Evolutionary conservation across 2,113 vertebrate genomes (phyloP).

Genomic region (Semnornis frantzii): DNA sequence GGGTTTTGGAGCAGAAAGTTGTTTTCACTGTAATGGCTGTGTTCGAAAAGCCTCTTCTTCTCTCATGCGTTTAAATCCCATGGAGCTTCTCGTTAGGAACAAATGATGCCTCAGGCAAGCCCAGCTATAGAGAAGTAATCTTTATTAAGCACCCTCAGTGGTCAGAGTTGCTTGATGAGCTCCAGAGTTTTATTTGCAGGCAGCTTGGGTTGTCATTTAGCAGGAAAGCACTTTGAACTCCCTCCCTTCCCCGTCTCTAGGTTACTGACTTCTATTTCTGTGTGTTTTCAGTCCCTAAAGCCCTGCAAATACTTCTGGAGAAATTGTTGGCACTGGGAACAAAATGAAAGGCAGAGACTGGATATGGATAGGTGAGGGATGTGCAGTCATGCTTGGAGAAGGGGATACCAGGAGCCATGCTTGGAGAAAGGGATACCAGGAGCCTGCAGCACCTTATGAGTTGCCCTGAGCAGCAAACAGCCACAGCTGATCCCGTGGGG

Average conservation of each 20-base stretch:
- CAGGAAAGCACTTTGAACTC: constrained; percentile 22
- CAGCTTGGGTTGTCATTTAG: neutral
- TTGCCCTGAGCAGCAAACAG: neutral
- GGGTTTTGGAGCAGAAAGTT: neutral
- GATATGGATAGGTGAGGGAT: neutral
- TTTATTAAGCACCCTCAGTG: constrained; percentile 54
- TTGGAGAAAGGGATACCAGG: neutral
- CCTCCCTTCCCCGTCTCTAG: neutral
- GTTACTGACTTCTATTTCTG: neutral
- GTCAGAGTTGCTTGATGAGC: constrained; percentile 54
- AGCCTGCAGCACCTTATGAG: neutral
- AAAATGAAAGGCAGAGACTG: neutral
- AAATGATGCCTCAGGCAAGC: constrained; percentile 55
- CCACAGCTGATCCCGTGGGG: neutral
- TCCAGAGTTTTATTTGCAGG: constrained; percentile 39
- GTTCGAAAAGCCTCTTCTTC: neutral
- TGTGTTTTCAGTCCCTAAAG: neutral
- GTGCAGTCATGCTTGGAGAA: neutral
- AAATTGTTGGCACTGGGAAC: neutral
- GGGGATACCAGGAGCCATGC: neutral
- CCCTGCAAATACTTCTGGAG: neutral
- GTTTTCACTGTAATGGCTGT: neutral
- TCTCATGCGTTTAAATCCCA: constrained; percentile 29
- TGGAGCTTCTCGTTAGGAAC: constrained; percentile 49
- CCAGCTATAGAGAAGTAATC: constrained; percentile 38